These are phyloP conservation scores for Bambusicola thoracicus DNA, from an alignment of 2,113 vertebrate species.

Conservation along the genomic window DNA sequence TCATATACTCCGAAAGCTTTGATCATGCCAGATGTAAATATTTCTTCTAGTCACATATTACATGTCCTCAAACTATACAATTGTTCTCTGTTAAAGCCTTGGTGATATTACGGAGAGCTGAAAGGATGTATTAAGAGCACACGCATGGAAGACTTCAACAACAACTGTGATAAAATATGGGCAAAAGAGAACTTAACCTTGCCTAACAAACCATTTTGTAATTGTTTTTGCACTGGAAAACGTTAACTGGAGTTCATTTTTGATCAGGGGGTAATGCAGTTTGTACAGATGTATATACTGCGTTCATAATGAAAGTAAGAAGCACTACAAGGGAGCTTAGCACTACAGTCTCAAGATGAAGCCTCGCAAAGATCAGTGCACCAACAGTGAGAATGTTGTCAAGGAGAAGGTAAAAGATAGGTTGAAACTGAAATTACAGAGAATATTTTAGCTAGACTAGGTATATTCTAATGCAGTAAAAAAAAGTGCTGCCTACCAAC, in stretches of 20 bases:
- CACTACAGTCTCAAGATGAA: neutral
- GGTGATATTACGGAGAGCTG: neutral
- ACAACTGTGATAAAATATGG: neutral
- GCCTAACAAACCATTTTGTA: neutral
- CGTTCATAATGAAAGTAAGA: neutral
- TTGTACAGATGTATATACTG: neutral
- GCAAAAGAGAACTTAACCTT: conserved; percentile 11
- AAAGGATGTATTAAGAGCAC: conserved; percentile 9
- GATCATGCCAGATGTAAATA: conserved; percentile 61
- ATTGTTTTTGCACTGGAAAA: neutral
- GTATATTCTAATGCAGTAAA: neutral
- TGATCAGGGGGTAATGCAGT: neutral
- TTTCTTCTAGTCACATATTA: conserved; percentile 48
- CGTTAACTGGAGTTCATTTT: neutral
- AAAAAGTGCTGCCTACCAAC: neutral
- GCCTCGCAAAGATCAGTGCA: neutral
- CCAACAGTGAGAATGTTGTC: neutral
- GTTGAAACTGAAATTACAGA: neutral
- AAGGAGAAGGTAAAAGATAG: neutral
- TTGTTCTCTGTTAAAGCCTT: conserved; percentile 37
- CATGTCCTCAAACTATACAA: conserved; percentile 42
- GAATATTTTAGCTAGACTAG: neutral
- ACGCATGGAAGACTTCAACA: neutral
- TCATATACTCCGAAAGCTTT: conserved; percentile 45
- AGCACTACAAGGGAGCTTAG: neutral